Conservation (phyloP, 2,888 invertebrate genomes). For the Trichopoda pennipes region DNA sequence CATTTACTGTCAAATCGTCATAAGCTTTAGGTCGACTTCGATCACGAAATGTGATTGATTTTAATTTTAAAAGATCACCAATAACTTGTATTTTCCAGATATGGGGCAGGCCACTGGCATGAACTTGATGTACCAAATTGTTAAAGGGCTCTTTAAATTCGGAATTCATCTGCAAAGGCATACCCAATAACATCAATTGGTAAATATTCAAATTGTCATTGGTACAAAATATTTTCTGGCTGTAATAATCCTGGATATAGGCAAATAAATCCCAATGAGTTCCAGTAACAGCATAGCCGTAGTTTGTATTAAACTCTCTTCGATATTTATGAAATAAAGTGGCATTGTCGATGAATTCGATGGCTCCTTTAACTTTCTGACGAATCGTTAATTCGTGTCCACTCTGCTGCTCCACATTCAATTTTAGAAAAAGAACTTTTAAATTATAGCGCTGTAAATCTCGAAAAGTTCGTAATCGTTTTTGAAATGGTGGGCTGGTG, state of each 20-base stretch:
- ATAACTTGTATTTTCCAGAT: constrained; percentile 41
- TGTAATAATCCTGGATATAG: constrained; percentile 28
- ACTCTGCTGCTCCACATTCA: neutral
- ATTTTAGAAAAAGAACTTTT: constrained; percentile 1
- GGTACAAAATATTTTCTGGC: constrained; percentile 38
- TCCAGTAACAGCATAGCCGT: constrained; percentile 36
- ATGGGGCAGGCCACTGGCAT: constrained; percentile 27
- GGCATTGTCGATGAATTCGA: constrained; percentile 2
- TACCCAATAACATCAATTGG: neutral
- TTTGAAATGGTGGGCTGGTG: constrained; percentile 47
- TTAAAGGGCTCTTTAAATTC: constrained; percentile 32
- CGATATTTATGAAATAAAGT: constrained; percentile 28
- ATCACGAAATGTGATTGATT: constrained; percentile 18
- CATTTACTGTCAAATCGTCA: constrained; percentile 10
- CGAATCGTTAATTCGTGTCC: neutral
- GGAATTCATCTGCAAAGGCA: constrained; percentile 50
- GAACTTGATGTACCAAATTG: constrained; percentile 29
- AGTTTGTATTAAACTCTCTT: constrained; percentile 42
- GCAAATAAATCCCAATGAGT: constrained; percentile 54
- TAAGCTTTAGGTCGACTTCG: constrained; percentile 1
- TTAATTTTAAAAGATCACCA: constrained; percentile 32
- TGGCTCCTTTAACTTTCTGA: neutral
- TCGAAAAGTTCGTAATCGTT: constrained; percentile 3
- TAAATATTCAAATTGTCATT: constrained; percentile 5
- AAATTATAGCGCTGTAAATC: neutral